Evolutionary conservation across 1,140 invertebrate species (phyloP), one percentile per base, ranked within the genome.

Genomic region (Alviniconcha marisindica): DNA sequence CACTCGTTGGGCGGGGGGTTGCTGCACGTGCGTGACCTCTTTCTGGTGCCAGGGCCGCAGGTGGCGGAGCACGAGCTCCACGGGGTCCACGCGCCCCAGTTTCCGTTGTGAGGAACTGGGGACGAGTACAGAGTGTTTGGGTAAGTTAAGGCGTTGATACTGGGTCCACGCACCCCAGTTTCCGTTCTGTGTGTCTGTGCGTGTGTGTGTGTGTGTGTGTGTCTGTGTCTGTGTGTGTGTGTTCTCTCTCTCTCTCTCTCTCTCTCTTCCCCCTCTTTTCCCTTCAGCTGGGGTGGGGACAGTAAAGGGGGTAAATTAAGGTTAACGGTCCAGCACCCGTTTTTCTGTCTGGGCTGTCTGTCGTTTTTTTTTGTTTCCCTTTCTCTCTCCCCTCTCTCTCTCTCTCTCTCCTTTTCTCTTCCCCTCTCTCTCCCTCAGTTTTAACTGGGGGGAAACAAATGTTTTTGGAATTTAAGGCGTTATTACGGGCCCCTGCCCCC

Each of bases 191-290:
- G 18, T 86, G 73, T 60, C 83, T 69, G 21, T 90, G 89, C 21
- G 83, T 48, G 56, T 91, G 92, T 36, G 83, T 73, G 31, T 83
- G 69, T 12, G 91, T 91, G 69, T 51, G 10, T 51, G 10, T 51
- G 10, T 51, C 88, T 88, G 83, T 88, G 86, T 79, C 84, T 60
- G 10, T 91, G 91, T n/a, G 66, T 69, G 1, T 91, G 91, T 83
- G 86, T n/a, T 87, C 2, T 85, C 86, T 81, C 91, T 92, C n/a
- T 86, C 82, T 66, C 91, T 84, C 33, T 80, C 48, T 54, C 84
- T 69, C 66, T 31, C 10, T 28, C n/a, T 31, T n/a, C n/a, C n/a
- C n/a, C n/a, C n/a, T n/a, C n/a, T n/a, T n/a, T n/a, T n/a, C n/a
- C n/a, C n/a, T n/a, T n/a, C n/a, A n/a, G n/a, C n/a, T n/a, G n/a